These are phyloP conservation scores for Rhinichthys osculus DNA, from an alignment of 2,797 vertebrate species.

Conservation along the genomic window DNA sequence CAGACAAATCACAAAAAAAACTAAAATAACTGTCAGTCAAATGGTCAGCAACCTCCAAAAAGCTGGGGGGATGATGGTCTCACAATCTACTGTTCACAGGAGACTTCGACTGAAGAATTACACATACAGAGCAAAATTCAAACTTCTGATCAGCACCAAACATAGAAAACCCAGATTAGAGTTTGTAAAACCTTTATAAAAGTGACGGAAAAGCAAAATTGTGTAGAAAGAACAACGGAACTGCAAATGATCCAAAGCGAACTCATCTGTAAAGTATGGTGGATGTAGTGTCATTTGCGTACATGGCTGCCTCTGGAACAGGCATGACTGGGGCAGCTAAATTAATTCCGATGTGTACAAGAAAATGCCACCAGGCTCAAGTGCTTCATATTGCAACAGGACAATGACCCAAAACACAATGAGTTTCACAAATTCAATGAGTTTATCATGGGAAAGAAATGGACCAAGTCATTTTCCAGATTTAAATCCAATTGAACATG, in stretches of 20 bases:
- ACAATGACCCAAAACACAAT: neutral
- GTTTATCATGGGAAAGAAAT: slow-evolving; percentile 4
- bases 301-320: neutral
- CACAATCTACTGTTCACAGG: neutral
- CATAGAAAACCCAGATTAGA: neutral
- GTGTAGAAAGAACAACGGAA: neutral
- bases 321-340: neutral
- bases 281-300: neutral
- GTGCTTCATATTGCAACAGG: neutral
- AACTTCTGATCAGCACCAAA: neutral
- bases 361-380: neutral
- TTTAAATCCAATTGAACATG: neutral
- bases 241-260: neutral
- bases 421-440: too few species aligned
- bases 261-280: neutral
- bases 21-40: neutral
- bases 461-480: neutral
- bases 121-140: neutral
- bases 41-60: neutral
- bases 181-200: neutral
- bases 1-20: neutral
- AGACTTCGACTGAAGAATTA: neutral
- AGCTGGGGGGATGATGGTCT: neutral
- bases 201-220: neutral
- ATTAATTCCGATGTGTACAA: neutral